Percentiles rank a stretch among this genome's conserved stretches.
Evolutionary conservation across 2,797 vertebrate genomes (phyloP).

Genomic region (Danio jaintianensis): DNA sequence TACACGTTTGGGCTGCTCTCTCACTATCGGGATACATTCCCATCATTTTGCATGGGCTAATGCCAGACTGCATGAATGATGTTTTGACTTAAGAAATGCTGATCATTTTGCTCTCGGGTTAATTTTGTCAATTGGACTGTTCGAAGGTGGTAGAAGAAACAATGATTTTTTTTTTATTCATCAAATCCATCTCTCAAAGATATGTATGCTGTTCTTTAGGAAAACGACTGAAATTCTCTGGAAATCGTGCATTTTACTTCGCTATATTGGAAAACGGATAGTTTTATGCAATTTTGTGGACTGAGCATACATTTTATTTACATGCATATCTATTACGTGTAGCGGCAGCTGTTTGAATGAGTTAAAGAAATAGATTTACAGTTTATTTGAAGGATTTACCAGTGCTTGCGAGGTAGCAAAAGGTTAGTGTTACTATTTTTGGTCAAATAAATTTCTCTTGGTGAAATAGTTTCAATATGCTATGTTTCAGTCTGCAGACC

Average conservation of each 20-base stretch:
- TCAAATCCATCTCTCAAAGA: background rate
- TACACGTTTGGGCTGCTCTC: background rate
- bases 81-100: slow-evolving; percentile 26
- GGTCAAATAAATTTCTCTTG: background rate
- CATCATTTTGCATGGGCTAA: slow-evolving; percentile 34
- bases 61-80: slow-evolving; percentile 28
- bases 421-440: background rate
- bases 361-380: background rate
- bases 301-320: slow-evolving; percentile 9
- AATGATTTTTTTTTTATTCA: background rate
- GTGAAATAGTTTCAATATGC: too few relatives aligned
- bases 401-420: background rate
- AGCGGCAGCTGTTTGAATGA: slow-evolving; percentile 33
- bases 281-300: background rate
- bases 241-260: background rate
- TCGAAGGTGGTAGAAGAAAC: background rate
- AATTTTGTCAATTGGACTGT: background rate
- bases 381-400: background rate
- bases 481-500: too few relatives aligned
- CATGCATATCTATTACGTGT: slow-evolving; percentile 14
- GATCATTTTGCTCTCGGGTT: slow-evolving; percentile 8
- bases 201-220: background rate
- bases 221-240: background rate
- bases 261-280: background rate
- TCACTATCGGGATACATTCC: slow-evolving; percentile 32